phyloP scores from a whole-genome alignment of 1,140 invertebrate species.

The Drusus annulatus region DNA sequence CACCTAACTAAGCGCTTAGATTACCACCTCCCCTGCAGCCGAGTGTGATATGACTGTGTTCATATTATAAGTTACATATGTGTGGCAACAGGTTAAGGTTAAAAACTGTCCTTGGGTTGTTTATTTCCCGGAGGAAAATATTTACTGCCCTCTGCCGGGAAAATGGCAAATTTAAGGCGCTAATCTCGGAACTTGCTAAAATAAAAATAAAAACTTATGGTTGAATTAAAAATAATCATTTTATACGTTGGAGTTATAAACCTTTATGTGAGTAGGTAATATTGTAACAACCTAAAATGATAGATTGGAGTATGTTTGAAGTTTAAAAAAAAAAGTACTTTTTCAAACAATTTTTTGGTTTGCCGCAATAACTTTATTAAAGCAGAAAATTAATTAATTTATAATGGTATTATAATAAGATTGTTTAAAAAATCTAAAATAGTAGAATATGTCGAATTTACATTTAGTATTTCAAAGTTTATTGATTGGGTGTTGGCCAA shows the following conservation, averaged over 20 bases:
- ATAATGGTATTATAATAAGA: too few relatives aligned
- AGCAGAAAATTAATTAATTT: too few relatives aligned
- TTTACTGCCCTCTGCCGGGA: neutral
- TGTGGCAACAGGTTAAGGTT: slow-evolving; percentile 54
- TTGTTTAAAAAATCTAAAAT: too few relatives aligned
- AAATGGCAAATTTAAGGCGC: neutral
- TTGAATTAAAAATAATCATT: neutral
- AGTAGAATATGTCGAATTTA: too few relatives aligned
- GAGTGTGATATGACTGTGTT: neutral
- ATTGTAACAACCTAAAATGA: too few relatives aligned
- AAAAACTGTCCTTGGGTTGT: slow-evolving; percentile 41
- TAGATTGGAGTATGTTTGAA: too few relatives aligned
- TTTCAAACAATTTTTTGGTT: too few relatives aligned
- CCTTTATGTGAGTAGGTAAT: neutral
- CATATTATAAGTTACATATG: slow-evolving; percentile 5
- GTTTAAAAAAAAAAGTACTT: too few relatives aligned
- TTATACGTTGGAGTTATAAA: too few relatives aligned
- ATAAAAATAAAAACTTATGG: neutral
- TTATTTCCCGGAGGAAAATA: slow-evolving; percentile 1
- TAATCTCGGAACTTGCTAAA: neutral
- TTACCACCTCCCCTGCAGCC: neutral
- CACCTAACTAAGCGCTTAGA: neutral
- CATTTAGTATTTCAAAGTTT: too few relatives aligned
- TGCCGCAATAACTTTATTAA: too few relatives aligned
- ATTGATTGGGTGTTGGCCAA: too few relatives aligned